A percentile compares a stretch with the other conserved stretches of the same genome.
phyloP scores from a whole-genome alignment of 1,140 invertebrate species.

The Wiebesia pumilae region DNA sequence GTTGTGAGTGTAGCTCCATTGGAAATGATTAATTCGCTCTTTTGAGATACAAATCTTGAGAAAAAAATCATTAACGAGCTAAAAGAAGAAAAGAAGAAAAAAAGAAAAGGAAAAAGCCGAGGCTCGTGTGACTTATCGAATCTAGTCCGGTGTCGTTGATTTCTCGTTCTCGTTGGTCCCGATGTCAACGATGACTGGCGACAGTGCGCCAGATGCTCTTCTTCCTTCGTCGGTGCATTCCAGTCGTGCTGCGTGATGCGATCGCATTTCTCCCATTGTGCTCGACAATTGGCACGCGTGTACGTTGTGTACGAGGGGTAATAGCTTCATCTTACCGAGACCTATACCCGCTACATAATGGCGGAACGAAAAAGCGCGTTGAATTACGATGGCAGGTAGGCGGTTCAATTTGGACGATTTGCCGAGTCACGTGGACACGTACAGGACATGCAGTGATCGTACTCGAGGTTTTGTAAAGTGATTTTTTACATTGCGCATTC shows the following conservation, averaged over 20 bases:
- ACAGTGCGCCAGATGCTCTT: background rate
- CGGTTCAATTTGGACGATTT: slow-evolving; percentile 8
- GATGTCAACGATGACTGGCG: background rate
- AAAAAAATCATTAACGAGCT: too few species aligned
- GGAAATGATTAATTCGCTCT: too few species aligned
- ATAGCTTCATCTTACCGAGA: background rate
- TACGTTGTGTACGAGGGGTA: background rate
- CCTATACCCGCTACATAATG: background rate
- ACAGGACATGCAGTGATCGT: too few species aligned
- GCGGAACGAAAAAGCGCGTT: background rate
- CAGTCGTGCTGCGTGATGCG: background rate
- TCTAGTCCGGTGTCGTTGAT: too few species aligned
- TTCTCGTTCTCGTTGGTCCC: background rate
- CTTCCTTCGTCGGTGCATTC: too few species aligned
- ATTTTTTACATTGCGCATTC: too few species aligned
- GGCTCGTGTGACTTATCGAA: too few species aligned
- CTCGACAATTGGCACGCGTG: background rate
- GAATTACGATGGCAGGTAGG: slow-evolving; percentile 5
- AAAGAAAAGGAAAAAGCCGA: too few species aligned
- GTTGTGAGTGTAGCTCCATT: too few species aligned
- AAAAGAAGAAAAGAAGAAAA: too few species aligned
- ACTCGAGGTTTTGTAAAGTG: too few species aligned
- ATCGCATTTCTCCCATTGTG: background rate
- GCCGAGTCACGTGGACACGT: background rate
- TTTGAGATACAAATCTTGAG: too few species aligned